Conservation (phyloP, 1,140 invertebrate species). For the Lysiphlebus fabarum region DNA sequence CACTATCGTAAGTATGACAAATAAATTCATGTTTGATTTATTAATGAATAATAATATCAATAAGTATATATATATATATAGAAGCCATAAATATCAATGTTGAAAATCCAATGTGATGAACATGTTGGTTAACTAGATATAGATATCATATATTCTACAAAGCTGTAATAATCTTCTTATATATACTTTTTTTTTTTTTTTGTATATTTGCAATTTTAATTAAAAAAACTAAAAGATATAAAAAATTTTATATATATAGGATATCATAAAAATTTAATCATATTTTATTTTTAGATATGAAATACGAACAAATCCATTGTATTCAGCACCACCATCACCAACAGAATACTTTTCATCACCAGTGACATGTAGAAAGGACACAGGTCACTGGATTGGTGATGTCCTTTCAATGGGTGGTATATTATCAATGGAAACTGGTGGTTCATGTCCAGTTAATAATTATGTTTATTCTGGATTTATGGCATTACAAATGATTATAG, state of each 20-base stretch:
- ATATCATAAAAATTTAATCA: no score
- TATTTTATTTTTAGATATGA: conserved; percentile 57
- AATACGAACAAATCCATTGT: conserved; percentile 69
- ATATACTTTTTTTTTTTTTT: conserved; percentile 9
- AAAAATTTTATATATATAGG: no score
- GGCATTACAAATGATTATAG: conserved; percentile 67
- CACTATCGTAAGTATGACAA: conserved; percentile 56
- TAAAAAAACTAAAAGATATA: no score
- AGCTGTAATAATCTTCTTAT: not conserved
- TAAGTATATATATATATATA: no score
- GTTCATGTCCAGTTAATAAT: conserved; percentile 70
- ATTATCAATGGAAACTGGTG: conserved; percentile 64
- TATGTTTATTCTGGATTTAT: conserved; percentile 74
- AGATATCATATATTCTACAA: not conserved
- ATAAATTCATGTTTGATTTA: no score
- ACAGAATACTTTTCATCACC: conserved; percentile 62
- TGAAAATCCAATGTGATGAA: not conserved
- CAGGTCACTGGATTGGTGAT: conserved; percentile 61
- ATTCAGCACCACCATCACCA: conserved; percentile 62
- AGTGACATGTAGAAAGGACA: conserved; percentile 65
- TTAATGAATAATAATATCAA: not conserved
- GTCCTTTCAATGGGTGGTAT: conserved; percentile 62
- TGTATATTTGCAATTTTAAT: no score
- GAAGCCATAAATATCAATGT: no score
- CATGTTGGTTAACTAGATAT: no score